These are phyloP conservation scores for Macroteleia sp. DNA, from an alignment of 2,888 invertebrate genomes.

Conservation along the genomic window DNA sequence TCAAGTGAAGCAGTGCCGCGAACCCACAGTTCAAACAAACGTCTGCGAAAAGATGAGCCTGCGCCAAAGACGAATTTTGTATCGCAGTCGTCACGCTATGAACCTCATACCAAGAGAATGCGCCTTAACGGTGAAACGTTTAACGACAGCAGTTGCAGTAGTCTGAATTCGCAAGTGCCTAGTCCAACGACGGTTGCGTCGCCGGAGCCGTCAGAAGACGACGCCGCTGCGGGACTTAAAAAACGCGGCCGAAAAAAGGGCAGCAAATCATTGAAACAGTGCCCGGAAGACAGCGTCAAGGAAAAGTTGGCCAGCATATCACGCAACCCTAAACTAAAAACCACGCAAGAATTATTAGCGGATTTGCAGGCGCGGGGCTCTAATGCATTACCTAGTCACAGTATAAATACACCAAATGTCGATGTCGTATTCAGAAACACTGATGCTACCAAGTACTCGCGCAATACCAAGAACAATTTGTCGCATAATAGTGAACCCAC, in stretches of 20 bases:
- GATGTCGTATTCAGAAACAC: slow-evolving; percentile 81
- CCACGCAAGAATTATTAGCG: slow-evolving; percentile 92
- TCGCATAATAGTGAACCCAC: slow-evolving; percentile 61
- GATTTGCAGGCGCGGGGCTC: slow-evolving; percentile 88
- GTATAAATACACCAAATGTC: slow-evolving; percentile 77
- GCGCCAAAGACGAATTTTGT: slow-evolving; percentile 38
- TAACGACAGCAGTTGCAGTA: slow-evolving; percentile 74
- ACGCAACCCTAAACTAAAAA: slow-evolving; percentile 88
- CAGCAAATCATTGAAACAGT: slow-evolving; percentile 85
- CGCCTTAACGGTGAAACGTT: slow-evolving; percentile 85
- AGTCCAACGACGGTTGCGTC: slow-evolving; percentile 76
- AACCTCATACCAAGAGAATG: slow-evolving; percentile 82
- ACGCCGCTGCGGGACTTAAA: slow-evolving; percentile 78
- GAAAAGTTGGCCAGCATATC: slow-evolving; percentile 87
- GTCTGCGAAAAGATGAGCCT: slow-evolving; percentile 84
- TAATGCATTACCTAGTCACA: slow-evolving; percentile 78
- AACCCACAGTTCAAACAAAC: slow-evolving; percentile 85
- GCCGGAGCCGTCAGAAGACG: slow-evolving; percentile 27
- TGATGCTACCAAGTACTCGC: slow-evolving; percentile 77
- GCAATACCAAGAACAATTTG: slow-evolving; percentile 69
- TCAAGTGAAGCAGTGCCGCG: slow-evolving; percentile 84
- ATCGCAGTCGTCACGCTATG: slow-evolving; percentile 63
- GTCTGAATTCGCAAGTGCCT: slow-evolving; percentile 85
- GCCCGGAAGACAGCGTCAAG: slow-evolving; percentile 85
- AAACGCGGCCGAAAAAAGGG: slow-evolving; percentile 87